phyloP scores from a whole-genome alignment of 1,140 invertebrate genomes.

The Lepidurus packardi region DNA sequence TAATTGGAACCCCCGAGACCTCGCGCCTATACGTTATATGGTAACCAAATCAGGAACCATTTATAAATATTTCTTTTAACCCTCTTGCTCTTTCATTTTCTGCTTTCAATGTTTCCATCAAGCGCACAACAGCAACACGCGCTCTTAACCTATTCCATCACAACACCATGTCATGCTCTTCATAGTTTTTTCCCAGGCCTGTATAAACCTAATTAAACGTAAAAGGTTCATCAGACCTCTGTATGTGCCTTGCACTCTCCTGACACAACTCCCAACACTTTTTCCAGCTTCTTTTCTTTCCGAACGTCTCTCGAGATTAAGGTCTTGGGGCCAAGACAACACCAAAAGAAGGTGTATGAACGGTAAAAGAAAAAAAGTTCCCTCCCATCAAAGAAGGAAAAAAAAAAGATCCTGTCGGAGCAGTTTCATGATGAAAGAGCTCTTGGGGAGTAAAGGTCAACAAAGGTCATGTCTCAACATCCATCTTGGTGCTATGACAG shows the following conservation, averaged over 20 bases:
- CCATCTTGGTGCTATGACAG: slow-evolving; percentile 8
- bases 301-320: background rate
- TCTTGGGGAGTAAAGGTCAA: slow-evolving; percentile 21
- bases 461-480: slow-evolving; percentile 13
- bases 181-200: background rate
- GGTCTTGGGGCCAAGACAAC: background rate
- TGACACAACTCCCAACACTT: background rate
- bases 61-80: background rate
- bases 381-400: background rate
- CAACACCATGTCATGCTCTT: background rate
- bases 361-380: background rate
- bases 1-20: slow-evolving; percentile 4
- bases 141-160: background rate
- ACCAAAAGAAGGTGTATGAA: background rate
- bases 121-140: background rate
- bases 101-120: background rate
- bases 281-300: background rate
- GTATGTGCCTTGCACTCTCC: background rate
- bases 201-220: background rate
- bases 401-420: background rate
- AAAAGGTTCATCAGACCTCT: slow-evolving; percentile 1
- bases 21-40: background rate
- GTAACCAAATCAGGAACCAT: background rate
- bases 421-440: slow-evolving; percentile 3
- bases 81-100: background rate